These are phyloP conservation scores for Odontophorus gujanensis DNA, from an alignment of 2,113 vertebrate species.

Conservation along the genomic window DNA sequence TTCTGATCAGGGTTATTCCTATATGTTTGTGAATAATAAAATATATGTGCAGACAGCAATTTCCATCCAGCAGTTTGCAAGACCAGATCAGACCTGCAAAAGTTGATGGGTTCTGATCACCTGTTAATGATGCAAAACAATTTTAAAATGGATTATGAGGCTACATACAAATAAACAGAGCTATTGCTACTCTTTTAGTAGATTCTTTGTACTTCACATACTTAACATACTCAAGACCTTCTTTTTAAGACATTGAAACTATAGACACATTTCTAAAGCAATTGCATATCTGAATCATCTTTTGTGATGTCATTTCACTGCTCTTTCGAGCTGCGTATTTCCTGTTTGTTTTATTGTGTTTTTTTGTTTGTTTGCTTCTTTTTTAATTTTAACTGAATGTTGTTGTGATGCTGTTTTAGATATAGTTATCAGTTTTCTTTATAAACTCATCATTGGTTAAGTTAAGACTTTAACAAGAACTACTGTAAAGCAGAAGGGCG, in stretches of 20 bases:
- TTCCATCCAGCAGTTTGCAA: neutral
- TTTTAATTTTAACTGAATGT: neutral
- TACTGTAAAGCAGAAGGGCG: neutral
- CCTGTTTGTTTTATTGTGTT: neutral
- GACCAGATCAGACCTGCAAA: neutral
- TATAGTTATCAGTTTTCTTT: neutral
- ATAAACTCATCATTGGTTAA: neutral
- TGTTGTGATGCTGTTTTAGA: neutral
- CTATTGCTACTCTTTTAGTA: neutral
- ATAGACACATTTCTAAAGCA: neutral
- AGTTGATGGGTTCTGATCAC: neutral
- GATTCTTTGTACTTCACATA: neutral
- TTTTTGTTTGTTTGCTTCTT: neutral
- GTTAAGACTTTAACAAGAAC: neutral
- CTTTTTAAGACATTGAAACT: neutral
- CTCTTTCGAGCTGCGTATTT: neutral
- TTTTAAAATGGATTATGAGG: neutral
- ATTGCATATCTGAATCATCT: neutral
- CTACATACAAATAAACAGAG: neutral
- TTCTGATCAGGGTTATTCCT: neutral
- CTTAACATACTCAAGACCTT: neutral
- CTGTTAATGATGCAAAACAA: neutral
- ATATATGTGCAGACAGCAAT: rapidly evolving
- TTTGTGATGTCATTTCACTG: neutral
- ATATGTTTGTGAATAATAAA: neutral